These are phyloP conservation scores for Euwallacea fornicatus DNA, from an alignment of 1,140 invertebrate genomes.

Conservation along the genomic window DNA sequence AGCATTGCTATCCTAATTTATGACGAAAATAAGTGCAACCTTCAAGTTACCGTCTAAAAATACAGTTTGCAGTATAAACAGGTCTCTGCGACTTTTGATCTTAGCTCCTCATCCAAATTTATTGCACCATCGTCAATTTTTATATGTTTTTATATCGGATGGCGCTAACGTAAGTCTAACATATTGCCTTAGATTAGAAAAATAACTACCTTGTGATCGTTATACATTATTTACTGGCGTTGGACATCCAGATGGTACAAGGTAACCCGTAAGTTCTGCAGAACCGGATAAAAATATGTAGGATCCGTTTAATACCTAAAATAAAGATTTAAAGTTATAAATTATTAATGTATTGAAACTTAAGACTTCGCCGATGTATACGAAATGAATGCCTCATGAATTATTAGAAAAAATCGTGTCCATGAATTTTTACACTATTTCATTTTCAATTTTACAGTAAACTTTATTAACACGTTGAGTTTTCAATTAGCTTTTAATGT, in stretches of 20 bases:
- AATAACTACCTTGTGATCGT: not conserved
- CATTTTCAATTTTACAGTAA: too few relatives aligned
- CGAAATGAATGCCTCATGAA: too few relatives aligned
- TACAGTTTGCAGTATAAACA: slow-evolving; percentile 1
- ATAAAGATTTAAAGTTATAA: too few relatives aligned
- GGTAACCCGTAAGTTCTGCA: not conserved
- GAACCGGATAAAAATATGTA: too few relatives aligned
- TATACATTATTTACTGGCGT: not conserved
- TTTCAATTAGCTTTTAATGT: too few relatives aligned
- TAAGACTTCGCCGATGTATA: too few relatives aligned
- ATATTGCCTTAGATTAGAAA: slow-evolving; percentile 1
- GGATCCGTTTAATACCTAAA: too few relatives aligned
- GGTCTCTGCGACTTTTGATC: not conserved
- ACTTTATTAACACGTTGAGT: too few relatives aligned
- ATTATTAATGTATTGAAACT: too few relatives aligned
- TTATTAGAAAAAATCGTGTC: too few relatives aligned
- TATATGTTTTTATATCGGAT: not conserved
- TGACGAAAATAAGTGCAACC: slow-evolving; percentile 13
- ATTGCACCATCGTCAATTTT: not conserved
- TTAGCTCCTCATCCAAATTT: not conserved
- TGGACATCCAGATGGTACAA: not conserved
- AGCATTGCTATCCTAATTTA: not conserved
- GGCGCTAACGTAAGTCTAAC: slow-evolving; percentile 1
- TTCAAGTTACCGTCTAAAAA: slow-evolving; percentile 9
- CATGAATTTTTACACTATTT: too few relatives aligned